Base-by-base conservation (phyloP, 2,888 invertebrate genomes). In the Epinotia brunnichana region DNA sequence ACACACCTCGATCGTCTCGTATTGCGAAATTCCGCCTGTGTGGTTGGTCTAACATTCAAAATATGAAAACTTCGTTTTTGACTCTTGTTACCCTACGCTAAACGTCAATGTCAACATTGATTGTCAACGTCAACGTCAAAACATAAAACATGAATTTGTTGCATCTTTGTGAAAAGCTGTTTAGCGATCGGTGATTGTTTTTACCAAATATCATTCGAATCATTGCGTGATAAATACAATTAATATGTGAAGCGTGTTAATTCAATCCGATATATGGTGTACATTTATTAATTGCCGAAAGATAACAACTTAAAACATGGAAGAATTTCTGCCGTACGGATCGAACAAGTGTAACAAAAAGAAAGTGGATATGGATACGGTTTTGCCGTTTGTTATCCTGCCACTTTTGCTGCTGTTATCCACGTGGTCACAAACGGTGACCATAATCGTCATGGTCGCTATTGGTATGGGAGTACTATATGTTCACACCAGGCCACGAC, bases 381-480 rank as follows among this genome's bases (percentile, higher is more conserved):
- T 91, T 74, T 80, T 92, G 73, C 93, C 93, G 10, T 92, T 91
- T 76, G 75, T 92, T 69, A 85, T 93, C 64, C 78, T 94, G 71
- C 93, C 93, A 68, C 74, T 87, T 66, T 79, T 92, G 76, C 77
- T 93, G 35, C 53, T 89, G 53, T 78, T 89, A 69, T 86, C 89
- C n/a, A 87, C 91, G 1, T 80, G 90, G 77, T 92, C 92, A 10
- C 81, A 80, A n/a, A 79, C 82, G 9, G 75, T 90, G 1, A 92
- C 93, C 7, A 82, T 90, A 56, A 83, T 87, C 69, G 78, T 90
- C 19, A 90, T 93, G 88, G 86, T 90, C 11, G 82, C 87, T 21
- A 92, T 91, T 71, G 88, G 81, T 51, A 93, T 93, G 93, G 91
- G 88, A 44, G 89, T 83, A 44, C 80, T 92, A 7, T 93, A 93